Base-by-base conservation (phyloP, 2,113 vertebrate genomes). In the Galbula dea region DNA sequence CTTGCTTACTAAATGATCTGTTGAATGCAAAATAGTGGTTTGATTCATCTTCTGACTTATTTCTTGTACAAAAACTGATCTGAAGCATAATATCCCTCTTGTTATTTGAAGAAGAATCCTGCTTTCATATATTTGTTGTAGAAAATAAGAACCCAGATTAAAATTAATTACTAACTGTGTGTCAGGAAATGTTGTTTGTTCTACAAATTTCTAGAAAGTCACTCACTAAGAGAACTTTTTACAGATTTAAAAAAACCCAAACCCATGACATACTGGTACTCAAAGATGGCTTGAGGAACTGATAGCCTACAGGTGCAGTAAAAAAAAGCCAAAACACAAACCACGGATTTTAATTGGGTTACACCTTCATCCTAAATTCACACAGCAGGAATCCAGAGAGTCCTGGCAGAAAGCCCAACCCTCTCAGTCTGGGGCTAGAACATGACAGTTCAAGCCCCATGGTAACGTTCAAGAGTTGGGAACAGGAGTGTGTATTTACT, bases 1-100 rank as follows among this genome's bases (percentile, higher is more conserved):
- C 89, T 95, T 96, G 77, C 93, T 94, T 94, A 89, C 74, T 66
- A 90, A 92, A 93, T 69, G 36, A 85, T 87, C 66, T 89, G 66
- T 58, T 93, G 83, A 86, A 95, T 87, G 46, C 36, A 69, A 92
- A 93, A 66, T 15, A 89, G 29, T 23, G 21, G 10, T 78, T 92
- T 93, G 71, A 94, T 78, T 90, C 15, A 90, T 93, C 81, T 90
- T 74, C 57, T 66, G 69, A 86, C 71, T 91, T 87, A 34, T 27
- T 90, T 52, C 73, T 84, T 68, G 15, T 51, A 88, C 45, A 93
- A 87, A 94, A 89, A 43, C 39, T 68, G 61, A 84, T 93, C 36
- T 68, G 76, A 95, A 86, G 30, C 24, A 57, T 57, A 86, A 88
- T 68, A 49, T 66, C 57, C 26, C 22, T 89, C 49, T 80, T 73